Evolutionary conservation across 64 coral and sea anemone genomes (phyloP).

Genomic region (Montipora foliosa): DNA sequence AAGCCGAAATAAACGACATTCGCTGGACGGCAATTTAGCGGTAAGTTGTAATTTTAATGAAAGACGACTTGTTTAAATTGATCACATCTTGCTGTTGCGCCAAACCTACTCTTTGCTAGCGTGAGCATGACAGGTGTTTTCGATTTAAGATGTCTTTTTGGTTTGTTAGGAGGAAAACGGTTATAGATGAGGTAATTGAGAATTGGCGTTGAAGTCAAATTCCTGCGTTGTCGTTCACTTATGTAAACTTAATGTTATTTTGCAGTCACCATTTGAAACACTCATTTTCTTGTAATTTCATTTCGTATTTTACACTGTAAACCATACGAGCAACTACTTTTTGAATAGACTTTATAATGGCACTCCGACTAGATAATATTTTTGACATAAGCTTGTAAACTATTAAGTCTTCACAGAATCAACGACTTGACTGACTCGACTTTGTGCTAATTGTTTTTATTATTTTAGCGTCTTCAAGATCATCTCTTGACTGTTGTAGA

Average conservation of each 20-base stretch:
- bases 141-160: no score
- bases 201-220: neutral
- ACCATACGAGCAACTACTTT: neutral
- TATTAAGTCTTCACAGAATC: neutral
- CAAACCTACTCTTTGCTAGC: neutral
- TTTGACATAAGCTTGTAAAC: neutral
- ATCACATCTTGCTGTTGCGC: no score
- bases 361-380: neutral
- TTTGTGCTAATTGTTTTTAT: constrained; percentile 1
- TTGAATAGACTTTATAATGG: neutral
- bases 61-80: neutral
- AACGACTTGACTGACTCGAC: neutral
- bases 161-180: neutral
- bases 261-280: neutral
- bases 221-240: constrained; percentile 28
- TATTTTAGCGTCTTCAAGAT: constrained; percentile 90
- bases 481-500: constrained; percentile 94
- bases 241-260: neutral
- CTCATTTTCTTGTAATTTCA: no score
- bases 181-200: neutral
- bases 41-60: constrained; percentile 54
- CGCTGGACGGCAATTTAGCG: constrained; percentile 81
- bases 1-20: constrained; percentile 38
- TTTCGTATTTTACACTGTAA: neutral
- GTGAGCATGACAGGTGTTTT: no score